Base-by-base conservation (phyloP, 2,797 vertebrate genomes). In the Eulemur rubriventer region DNA sequence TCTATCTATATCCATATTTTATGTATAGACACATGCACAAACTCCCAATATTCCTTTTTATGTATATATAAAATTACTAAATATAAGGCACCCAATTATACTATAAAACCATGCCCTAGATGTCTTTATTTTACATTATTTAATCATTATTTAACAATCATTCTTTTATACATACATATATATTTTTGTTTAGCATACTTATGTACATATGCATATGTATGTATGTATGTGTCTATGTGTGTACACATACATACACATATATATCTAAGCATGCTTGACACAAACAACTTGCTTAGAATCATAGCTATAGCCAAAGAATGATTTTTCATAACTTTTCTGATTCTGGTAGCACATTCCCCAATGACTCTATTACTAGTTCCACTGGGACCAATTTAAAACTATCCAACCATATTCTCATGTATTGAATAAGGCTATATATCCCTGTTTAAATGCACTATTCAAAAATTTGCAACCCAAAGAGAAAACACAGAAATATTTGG, bases 331-430 rank as follows among this genome's bases (percentile, higher is more conserved):
- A 18, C 63, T 67, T 67, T 43, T 91, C 33, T 12, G 10, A 18
- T 89, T 96, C 88, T 41, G 38, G 70, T 93, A 81, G 17, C 26
- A 89, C 10, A 83, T 86, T 97, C 91, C 73, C 82, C 30, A 59
- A 2, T 38, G 93, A 50, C 28, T 81, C 12, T 76, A 86, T 96
- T 94, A 94, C 94, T 95, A 96, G 89, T 89, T 96, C 97, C 97
- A 91, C 0, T 84, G 97, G 94, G 91, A 65, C 93, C 96, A 97
- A 93, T 97, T 97, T 98, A 96, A 94, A 94, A 61, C 65, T 41
- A 81, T 46, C 69, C 75, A 73, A 48, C 38, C 26, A 35, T 70
- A 6, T 91, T 93, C n/a, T 76, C 33, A 83, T 83, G 52, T 38
- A 81, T 18, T 48, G 46, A 89, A 93, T 80, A 91, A 35, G 6